phyloP scores from a whole-genome alignment of 2,797 vertebrate genomes.

The Galaxias olidus region DNA sequence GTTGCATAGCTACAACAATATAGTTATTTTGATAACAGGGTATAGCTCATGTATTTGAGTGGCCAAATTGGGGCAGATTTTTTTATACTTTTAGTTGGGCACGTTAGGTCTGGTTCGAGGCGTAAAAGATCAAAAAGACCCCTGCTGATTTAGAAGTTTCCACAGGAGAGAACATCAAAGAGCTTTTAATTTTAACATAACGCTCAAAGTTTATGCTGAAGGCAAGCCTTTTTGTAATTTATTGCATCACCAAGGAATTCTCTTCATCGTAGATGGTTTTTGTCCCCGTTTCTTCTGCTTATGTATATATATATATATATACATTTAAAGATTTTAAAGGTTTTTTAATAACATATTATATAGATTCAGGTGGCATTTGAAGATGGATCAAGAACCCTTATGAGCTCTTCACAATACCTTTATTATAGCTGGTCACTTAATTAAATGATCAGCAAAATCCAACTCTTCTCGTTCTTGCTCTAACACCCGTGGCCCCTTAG shows the following conservation, averaged over 20 bases:
- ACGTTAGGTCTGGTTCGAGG: constrained; percentile 48
- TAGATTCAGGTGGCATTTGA: too few relatives aligned
- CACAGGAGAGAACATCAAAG: constrained; percentile 59
- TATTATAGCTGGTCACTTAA: too few relatives aligned
- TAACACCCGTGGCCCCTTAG: too few relatives aligned
- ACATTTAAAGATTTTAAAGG: too few relatives aligned
- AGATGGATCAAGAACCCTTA: too few relatives aligned
- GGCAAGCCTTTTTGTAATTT: not conserved
- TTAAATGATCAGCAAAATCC: too few relatives aligned
- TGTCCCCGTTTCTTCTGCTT: too few relatives aligned
- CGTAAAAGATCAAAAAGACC: constrained; percentile 53
- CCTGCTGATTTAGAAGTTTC: constrained; percentile 50
- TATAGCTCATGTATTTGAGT: constrained; percentile 9
- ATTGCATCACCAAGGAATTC: not conserved
- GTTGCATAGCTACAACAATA: constrained; percentile 22
- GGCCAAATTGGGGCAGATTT: constrained; percentile 20
- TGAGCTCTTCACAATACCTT: too few relatives aligned
- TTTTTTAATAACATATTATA: too few relatives aligned
- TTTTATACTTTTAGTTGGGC: constrained; percentile 49
- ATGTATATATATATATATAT: too few relatives aligned
- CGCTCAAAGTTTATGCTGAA: constrained; percentile 15
- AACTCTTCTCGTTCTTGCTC: too few relatives aligned
- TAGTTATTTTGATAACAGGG: constrained; percentile 30
- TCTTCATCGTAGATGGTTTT: too few relatives aligned
- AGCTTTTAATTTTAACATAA: constrained; percentile 49